Conservation (phyloP, 1,140 invertebrate species). For the Aphis craccivora region DNA sequence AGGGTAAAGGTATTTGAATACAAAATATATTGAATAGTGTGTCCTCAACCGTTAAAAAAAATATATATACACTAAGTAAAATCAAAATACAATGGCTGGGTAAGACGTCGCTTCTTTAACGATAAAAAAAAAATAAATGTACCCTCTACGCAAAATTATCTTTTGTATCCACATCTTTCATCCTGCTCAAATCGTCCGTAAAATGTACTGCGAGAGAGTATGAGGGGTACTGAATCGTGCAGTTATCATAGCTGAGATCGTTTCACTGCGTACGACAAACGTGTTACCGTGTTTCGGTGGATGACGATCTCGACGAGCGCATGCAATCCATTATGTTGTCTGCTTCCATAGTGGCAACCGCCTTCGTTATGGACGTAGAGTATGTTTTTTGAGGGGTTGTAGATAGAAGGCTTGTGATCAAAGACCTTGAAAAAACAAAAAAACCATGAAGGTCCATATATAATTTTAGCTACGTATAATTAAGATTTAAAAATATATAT, state of each 20-base stretch:
- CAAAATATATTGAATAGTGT: background rate
- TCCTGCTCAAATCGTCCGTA: background rate
- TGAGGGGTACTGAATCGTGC: background rate
- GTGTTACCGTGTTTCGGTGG: background rate
- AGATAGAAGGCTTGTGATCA: background rate
- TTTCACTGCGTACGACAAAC: background rate
- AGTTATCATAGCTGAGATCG: background rate
- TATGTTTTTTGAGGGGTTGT: background rate
- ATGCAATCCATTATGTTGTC: background rate
- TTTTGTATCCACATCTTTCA: background rate
- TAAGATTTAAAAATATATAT: background rate
- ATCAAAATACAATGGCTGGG: background rate
- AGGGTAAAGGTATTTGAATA: background rate
- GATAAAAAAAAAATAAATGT: background rate
- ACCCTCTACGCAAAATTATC: background rate
- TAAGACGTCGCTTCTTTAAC: background rate
- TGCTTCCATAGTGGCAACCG: too few species aligned
- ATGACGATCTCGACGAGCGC: background rate
- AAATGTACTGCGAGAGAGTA: background rate
- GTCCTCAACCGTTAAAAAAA: background rate
- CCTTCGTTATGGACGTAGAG: background rate
- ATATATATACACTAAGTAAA: background rate
- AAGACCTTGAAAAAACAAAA: background rate
- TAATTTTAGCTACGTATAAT: background rate
- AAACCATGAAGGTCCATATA: background rate